A percentile compares a stretch with the other conserved stretches of the same genome.
These are phyloP conservation scores for Phalloptychus januarius DNA, from an alignment of 2,797 vertebrate species.

Conservation along the genomic window DNA sequence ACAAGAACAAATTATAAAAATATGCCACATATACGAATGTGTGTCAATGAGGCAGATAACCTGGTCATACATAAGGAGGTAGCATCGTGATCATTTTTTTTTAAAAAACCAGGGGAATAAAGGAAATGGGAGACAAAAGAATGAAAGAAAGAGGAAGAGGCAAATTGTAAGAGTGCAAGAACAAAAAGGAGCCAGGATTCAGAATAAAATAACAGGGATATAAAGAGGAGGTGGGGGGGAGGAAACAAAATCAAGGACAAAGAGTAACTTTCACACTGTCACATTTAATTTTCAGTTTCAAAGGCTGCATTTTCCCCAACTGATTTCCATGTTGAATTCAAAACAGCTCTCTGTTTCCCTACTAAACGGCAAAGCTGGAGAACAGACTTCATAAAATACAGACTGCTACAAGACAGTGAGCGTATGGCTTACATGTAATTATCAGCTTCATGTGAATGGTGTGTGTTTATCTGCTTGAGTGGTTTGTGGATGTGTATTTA, in stretches of 20 bases:
- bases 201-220: constrained; percentile 61
- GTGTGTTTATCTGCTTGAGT: constrained; percentile 6
- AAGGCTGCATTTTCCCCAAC: constrained; percentile 69
- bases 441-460: constrained; percentile 33
- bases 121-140: constrained; percentile 45
- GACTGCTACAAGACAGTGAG: constrained; percentile 43
- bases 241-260: constrained; percentile 76
- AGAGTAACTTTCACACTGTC: constrained; percentile 74
- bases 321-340: constrained; percentile 72
- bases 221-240: constrained; percentile 25
- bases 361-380: constrained; percentile 41
- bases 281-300: constrained; percentile 77
- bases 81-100: constrained; percentile 25
- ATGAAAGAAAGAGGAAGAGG: constrained; percentile 30
- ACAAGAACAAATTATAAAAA: background rate
- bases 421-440: constrained; percentile 49
- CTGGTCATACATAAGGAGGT: constrained; percentile 17
- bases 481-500: background rate
- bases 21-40: background rate
- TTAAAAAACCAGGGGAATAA: constrained; percentile 31
- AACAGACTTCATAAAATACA: constrained; percentile 50
- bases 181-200: constrained; percentile 50
- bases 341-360: constrained; percentile 62
- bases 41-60: background rate
- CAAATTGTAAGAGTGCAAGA: constrained; percentile 52